Evolutionary conservation across 2,888 invertebrate species (phyloP), one percentile per base, ranked within the genome.

Genomic region (Clusia tigrina): DNA sequence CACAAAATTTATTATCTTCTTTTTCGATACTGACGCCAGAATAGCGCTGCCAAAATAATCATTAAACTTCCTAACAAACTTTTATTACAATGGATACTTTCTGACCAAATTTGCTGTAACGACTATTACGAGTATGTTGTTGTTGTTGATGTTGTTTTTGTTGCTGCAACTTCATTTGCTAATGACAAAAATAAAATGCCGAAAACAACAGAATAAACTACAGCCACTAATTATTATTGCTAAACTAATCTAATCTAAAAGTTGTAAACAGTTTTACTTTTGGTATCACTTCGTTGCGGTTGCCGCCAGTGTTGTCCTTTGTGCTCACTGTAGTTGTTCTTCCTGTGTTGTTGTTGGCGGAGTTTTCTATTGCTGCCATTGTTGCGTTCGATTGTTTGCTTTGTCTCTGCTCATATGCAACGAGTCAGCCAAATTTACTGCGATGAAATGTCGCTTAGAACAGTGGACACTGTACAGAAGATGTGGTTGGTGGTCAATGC

Each of bases 241-340:
- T 72, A 76, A 80, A 80, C 79, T 79, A 80, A 79, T 80, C 78
- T 80, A 79, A 80, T 79, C 79, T 77, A 76, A 76, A 76, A 76
- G 76, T 76, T 76, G 78, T 77, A 77, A 77, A 69, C 75, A 76
- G 71, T 74, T 76, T 72, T 72, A 73, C 72, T 72, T 71, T n/a
- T 61, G 62, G 37, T 22, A 57, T 15, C 26, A 20, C 17, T 58
- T 61, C 42, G 24, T 26, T 46, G 12, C n/a, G 17, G 5, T 51
- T n/a, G n/a, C n/a, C n/a, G n/a, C n/a, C n/a, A n/a, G n/a, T 58
- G 59, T 37, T 42, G 32, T 18, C 26, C 9, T 72, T 15, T 12
- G 24, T 5, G 54, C 20, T 48, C 10, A 6, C 5, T 48, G 6
- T 48, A 9, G 32, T 9, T 9, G 32, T 32, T 6, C 12, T 32